These are phyloP conservation scores for Papilio demoleus DNA, from an alignment of 2,888 invertebrate species.

Conservation along the genomic window DNA sequence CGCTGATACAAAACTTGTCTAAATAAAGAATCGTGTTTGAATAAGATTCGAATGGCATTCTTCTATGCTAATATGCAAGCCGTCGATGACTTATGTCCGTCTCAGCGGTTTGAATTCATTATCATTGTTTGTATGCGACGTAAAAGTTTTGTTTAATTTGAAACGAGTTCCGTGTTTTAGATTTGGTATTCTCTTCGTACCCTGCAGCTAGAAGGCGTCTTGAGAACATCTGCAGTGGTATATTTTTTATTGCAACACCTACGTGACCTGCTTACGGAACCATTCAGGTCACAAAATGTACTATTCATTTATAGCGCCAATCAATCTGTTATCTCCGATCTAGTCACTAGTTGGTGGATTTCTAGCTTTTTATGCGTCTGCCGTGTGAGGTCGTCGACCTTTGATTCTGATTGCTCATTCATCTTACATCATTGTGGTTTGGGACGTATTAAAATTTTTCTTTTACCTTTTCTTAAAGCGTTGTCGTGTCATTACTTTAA, in stretches of 20 bases:
- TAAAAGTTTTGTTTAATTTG: constrained; percentile 46
- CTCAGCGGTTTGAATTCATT: constrained; percentile 42
- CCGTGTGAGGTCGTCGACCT: constrained; percentile 77
- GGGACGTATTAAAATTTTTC: constrained; percentile 59
- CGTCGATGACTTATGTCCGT: constrained; percentile 42
- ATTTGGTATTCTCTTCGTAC: constrained; percentile 61
- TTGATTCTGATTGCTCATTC: constrained; percentile 79
- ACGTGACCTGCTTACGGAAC: constrained; percentile 72
- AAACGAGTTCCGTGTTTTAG: constrained; percentile 54
- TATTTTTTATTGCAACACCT: constrained; percentile 67
- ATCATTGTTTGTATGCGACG: constrained; percentile 41
- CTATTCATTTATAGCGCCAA: constrained; percentile 77
- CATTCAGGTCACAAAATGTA: constrained; percentile 68
- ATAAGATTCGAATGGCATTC: constrained; percentile 34
- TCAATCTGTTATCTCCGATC: constrained; percentile 79
- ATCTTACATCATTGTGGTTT: constrained; percentile 81
- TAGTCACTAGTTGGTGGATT: constrained; percentile 75
- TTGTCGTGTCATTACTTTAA: constrained; percentile 61
- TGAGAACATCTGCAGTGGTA: constrained; percentile 60
- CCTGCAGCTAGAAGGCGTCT: constrained; percentile 58
- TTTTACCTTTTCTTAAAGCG: constrained; percentile 57
- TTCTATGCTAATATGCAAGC: constrained; percentile 39
- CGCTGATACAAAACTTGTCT: constrained; percentile 15
- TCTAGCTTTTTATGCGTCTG: constrained; percentile 82
- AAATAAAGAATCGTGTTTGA: constrained; percentile 35